These are phyloP conservation scores for Cossypha polioptera DNA, from an alignment of 2,797 vertebrate species.

Conservation along the genomic window DNA sequence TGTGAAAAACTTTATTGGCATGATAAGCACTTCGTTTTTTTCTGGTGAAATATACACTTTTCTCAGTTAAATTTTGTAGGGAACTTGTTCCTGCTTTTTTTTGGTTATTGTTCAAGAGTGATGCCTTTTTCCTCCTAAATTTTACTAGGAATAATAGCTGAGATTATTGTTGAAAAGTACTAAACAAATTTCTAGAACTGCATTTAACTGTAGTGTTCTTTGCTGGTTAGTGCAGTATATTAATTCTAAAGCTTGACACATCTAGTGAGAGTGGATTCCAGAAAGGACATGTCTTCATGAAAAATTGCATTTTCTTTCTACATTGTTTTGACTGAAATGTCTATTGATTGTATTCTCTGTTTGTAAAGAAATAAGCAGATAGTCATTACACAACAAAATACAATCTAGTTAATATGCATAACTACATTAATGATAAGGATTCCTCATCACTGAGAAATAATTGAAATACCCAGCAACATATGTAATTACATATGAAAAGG, in stretches of 20 bases:
- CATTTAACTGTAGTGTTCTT: neutral
- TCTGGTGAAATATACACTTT: neutral
- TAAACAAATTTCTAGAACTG: neutral
- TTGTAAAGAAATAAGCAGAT: slow-evolving; percentile 8
- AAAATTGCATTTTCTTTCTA: neutral
- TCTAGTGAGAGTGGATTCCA: neutral
- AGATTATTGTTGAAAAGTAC: neutral
- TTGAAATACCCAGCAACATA: neutral
- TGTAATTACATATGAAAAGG: neutral
- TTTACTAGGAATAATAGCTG: neutral
- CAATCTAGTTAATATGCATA: slow-evolving; percentile 27
- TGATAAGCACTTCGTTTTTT: neutral
- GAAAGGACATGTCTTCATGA: neutral
- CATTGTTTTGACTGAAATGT: neutral
- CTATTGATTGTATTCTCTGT: neutral
- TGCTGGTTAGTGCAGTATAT: neutral
- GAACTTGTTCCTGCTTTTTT: neutral
- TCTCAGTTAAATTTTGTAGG: neutral
- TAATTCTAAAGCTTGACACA: neutral
- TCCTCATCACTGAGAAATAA: neutral
- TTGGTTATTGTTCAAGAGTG: neutral
- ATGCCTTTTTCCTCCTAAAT: neutral
- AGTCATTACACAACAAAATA: slow-evolving; percentile 23
- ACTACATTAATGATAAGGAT: neutral
- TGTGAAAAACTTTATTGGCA: neutral